Base-by-base conservation (phyloP, 53 echinoderm and acorn worm genomes). In the Stichopus horrens region DNA sequence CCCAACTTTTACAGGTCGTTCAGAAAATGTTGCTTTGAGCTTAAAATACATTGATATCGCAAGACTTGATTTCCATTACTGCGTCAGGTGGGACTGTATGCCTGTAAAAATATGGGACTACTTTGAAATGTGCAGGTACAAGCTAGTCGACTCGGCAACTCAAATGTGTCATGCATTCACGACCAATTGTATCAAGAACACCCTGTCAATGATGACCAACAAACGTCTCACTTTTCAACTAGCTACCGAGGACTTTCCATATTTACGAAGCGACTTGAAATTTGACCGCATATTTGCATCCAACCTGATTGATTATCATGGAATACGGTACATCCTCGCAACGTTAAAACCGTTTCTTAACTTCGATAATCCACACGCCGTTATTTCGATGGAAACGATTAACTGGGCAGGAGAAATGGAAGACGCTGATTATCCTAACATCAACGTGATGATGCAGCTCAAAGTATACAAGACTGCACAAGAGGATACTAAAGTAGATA, bases 251-350 rank as follows among this genome's bases (percentile, higher is more conserved):
- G 16, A 83, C 56, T 83, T 83, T 21, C 7, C 63, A 9, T 3
- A 83, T n/a, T 58, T 83, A 23, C 16, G 10, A 16, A n/a, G 14
- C 54, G 7, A 9, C 37, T n/a, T 77, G 5, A 54, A 57, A 4
- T 87, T 87, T 74, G 86, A 86, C 55, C 87, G 87, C 74, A 87
- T 87, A 21, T 74, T 73, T 53, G 37, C 74, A 5, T 87, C 87
- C 4, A 74, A 75, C 23, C 74, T 87, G 75, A 75, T 75, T 2
- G 87, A 87, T 54, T 74, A 55, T 21, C 9, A 74, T 18, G 53
- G 51, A 16, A 74, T 74, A 7, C 19, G 19, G 53, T 1, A 53
- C 8, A 74, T 87, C 7, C n/a, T 87, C 6, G 5, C 74, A 52
- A 16, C 9, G 5, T 23, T 87, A 9, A 55, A 74, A 87, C 87